A percentile compares a stretch with the other conserved stretches of the same genome.
phyloP scores from a whole-genome alignment of 1,140 invertebrate species.

The Amyelois transitella region DNA sequence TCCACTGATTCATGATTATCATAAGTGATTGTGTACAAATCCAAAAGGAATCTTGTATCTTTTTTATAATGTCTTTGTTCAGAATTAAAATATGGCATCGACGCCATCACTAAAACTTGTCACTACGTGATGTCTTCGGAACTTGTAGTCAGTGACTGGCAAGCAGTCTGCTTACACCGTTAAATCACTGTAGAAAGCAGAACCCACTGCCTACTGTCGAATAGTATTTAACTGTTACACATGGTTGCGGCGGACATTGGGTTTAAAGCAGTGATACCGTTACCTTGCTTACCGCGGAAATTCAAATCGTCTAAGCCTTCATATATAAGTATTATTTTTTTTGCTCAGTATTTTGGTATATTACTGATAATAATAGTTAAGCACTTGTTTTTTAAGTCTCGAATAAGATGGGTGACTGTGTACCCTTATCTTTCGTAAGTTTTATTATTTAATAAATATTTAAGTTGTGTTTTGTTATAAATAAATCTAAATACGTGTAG shows the following conservation, averaged over 20 bases:
- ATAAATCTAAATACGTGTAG: too few species aligned
- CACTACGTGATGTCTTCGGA: constrained; percentile 18
- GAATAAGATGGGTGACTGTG: too few species aligned
- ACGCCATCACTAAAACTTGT: constrained; percentile 50
- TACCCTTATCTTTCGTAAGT: too few species aligned
- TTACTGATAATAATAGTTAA: too few species aligned
- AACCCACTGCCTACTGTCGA: constrained; percentile 53
- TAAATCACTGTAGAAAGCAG: constrained; percentile 71
- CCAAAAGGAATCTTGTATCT: constrained; percentile 86
- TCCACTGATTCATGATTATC: constrained; percentile 85
- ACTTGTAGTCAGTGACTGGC: constrained; percentile 25
- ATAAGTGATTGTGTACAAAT: constrained; percentile 89
- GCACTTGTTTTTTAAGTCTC: too few species aligned
- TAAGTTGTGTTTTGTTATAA: too few species aligned
- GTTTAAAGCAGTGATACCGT: constrained; percentile 53
- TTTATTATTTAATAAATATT: too few species aligned
- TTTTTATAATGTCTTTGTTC: constrained; percentile 88
- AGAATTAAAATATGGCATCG: constrained; percentile 67
- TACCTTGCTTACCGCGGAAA: constrained; percentile 43
- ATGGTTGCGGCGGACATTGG: constrained; percentile 57
- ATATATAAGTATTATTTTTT: too few species aligned
- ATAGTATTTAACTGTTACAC: constrained; percentile 60
- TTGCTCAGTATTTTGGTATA: too few species aligned
- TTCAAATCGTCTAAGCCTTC: constrained; percentile 27
- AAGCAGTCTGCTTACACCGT: constrained; percentile 31